Evolutionary conservation across 2,797 vertebrate species (phyloP), one percentile per base, ranked within the genome.

Genomic region (Coilia nasus): DNA sequence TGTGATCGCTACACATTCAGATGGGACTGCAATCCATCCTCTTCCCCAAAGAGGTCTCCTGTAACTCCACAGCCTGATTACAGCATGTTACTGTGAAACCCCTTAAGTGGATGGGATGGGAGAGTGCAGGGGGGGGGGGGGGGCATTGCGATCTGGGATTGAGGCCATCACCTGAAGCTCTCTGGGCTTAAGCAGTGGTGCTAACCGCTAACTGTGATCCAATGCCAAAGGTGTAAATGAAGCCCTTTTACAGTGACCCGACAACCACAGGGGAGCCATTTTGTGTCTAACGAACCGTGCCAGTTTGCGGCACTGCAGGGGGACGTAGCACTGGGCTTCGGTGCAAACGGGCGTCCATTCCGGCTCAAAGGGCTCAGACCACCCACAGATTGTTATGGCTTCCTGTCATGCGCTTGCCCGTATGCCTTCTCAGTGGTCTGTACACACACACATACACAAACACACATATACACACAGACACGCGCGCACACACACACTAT

Each of bases 321-420:
- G 14, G 50, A 54, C 50, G 9, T 6, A 78, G 71, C 71, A 41
- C 35, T 78, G 17, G 71, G 71, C 71, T 78, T 78, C 5, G 35
- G 67, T 41, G 67, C 67, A 75, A 41, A 41, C 67, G 67, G 67
- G 64, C 25, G 28, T 31, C 64, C 71, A 21, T 41, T 41, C 15
- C 71, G 19, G 67, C 57, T 59, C 57, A 59, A 59, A 59, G 57
- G 57, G 57, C 57, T 59, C 57, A 59, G 71, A 11, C 67, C 71
- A 78, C 71, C 31, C 71, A 78, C 35, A 21, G 71, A 21, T 78
- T 78, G 31, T 78, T 78, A 78, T 78, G 71, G 71, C 71, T 78
- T 44, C 71, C 71, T 78, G 71, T 41, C 71, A 44, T 19, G 9
- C 19, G 15, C 31, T 78, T 10, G 71, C 71, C 35, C 14, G 31